Evolutionary conservation across 1,140 invertebrate genomes (phyloP).

Genomic region (Magallana angulata): DNA sequence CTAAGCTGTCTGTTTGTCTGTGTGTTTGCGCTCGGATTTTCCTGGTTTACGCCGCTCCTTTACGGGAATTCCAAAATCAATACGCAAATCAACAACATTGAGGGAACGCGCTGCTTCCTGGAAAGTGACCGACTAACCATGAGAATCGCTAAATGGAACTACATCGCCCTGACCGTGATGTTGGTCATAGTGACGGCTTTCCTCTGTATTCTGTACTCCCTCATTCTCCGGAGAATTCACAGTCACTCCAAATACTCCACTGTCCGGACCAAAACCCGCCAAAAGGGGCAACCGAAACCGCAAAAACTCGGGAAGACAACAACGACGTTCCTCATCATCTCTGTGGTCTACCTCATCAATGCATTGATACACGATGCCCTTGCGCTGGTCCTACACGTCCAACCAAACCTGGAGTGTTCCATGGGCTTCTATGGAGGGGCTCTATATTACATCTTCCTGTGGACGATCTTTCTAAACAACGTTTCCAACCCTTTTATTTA

Average conservation of each 20-base stretch:
- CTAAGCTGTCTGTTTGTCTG: slow-evolving; percentile 61
- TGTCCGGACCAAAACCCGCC: background rate
- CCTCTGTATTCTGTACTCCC: slow-evolving; percentile 44
- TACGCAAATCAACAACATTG: slow-evolving; percentile 48
- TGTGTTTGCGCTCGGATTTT: slow-evolving; percentile 58
- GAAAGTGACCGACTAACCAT: slow-evolving; percentile 44
- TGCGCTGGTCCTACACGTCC: slow-evolving; percentile 51
- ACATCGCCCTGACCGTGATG: slow-evolving; percentile 33
- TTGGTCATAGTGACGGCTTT: slow-evolving; percentile 43
- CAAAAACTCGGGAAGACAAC: slow-evolving; percentile 56
- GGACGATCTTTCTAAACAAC: slow-evolving; percentile 71
- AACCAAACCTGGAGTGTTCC: slow-evolving; percentile 56
- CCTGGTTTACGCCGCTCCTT: slow-evolving; percentile 68
- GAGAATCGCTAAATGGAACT: slow-evolving; percentile 19
- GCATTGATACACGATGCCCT: slow-evolving; percentile 57
- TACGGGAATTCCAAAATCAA: slow-evolving; percentile 65
- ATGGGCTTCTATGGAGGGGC: slow-evolving; percentile 56
- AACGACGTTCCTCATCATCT: slow-evolving; percentile 58
- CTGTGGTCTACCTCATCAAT: slow-evolving; percentile 59
- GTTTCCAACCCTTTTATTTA: slow-evolving; percentile 72
- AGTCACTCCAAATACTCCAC: slow-evolving; percentile 41
- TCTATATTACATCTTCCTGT: slow-evolving; percentile 69
- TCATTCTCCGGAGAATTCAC: slow-evolving; percentile 40
- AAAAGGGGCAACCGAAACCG: background rate
- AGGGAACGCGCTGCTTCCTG: slow-evolving; percentile 61